A percentile compares a stretch with the other conserved stretches of the same genome.
Evolutionary conservation across 2,888 invertebrate genomes (phyloP).

Genomic region (Aromia moschata): DNA sequence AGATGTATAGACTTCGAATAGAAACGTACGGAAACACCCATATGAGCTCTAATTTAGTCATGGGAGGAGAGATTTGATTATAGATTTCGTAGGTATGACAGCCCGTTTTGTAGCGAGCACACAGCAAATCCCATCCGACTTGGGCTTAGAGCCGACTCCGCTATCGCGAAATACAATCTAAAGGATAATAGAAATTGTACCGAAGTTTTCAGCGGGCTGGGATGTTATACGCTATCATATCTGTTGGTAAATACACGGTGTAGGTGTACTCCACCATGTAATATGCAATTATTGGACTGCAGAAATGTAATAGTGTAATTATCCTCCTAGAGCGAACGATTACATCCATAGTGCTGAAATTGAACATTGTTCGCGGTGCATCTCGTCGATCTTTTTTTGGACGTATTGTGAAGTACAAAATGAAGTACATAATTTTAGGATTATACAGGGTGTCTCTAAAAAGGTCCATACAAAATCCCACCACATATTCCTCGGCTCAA

Average conservation of each 20-base stretch:
- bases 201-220: constrained; percentile 8
- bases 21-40: too few relatives aligned
- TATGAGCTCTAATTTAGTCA: too few relatives aligned
- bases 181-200: constrained; percentile 24
- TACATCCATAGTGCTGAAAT: neutral
- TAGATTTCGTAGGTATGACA: neutral
- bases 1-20: too few relatives aligned
- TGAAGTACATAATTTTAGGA: too few relatives aligned
- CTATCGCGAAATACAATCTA: constrained; percentile 18
- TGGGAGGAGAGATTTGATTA: too few relatives aligned
- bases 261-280: constrained; percentile 2
- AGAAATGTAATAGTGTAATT: neutral
- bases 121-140: constrained; percentile 1
- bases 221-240: constrained; percentile 14
- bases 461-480: too few relatives aligned
- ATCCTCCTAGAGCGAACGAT: neutral
- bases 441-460: too few relatives aligned
- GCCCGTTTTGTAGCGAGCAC: constrained; percentile 3
- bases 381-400: too few relatives aligned
- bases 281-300: constrained; percentile 9
- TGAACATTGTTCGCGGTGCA: neutral
- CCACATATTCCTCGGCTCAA: too few relatives aligned
- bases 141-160: constrained; percentile 7
- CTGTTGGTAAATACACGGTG: constrained; percentile 11
- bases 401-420: too few relatives aligned